Base-by-base conservation (phyloP, 2,113 vertebrate species). In the Caranx melampygus region DNA sequence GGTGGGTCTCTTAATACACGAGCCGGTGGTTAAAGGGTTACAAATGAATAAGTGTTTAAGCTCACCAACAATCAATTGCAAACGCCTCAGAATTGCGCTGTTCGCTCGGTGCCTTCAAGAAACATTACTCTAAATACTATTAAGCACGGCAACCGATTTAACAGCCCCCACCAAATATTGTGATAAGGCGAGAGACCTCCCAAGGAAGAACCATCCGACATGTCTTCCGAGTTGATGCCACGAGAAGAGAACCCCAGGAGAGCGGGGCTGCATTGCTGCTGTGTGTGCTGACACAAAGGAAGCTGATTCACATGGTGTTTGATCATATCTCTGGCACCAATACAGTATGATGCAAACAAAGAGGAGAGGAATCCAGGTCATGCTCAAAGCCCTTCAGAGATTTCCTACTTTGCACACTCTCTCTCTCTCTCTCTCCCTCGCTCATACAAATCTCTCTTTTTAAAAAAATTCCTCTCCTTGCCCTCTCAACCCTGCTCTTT, bases 351-450 rank as follows among this genome's bases (percentile, higher is more conserved):
- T 81, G 83, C 84, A 91, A 87, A 91, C 85, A 75, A 81, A 66
- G 65, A 81, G 66, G 60, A 86, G 83, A 83, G 67, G 83, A 92
- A 93, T 88, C 79, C 91, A 89, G 92, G 92, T 91, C 88, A 89
- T 3, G 59, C 78, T 84, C 71, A 83, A 74, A 91, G 64, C 80
- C 58, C 82, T 74, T 84, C 55, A 40, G 78, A 87, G 85, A 78
- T 61, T 80, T 85, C 57, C 61, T 47, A 71, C 83, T 87, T 84
- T 81, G 67, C 83, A 82, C 72, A 79, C 51, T 77, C 75, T 26
- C 26, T 26, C 26, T 26, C 26, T 26, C 26, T 26, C 58, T 64
- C 72, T 63, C 79, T 81, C 81, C 60, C 87, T 86, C 44, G 10
- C 40, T 42, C 40, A 10, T 47, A 47, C 60, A 82, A 79, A 69